Base-by-base conservation (phyloP, 2,113 vertebrate genomes). In the Periophthalmodon schlosseri region DNA sequence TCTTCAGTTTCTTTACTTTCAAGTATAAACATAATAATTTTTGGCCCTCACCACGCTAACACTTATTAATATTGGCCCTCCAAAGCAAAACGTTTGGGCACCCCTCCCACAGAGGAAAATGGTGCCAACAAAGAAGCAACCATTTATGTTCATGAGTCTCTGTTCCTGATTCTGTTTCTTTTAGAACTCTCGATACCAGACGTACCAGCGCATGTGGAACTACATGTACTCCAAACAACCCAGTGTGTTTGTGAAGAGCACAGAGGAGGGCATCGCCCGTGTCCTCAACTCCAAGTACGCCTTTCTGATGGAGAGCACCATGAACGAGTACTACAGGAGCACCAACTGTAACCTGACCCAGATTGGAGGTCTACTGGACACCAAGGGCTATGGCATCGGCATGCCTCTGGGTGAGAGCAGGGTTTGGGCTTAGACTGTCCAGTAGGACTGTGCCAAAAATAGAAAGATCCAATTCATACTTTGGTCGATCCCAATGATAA, bases 151-250 rank as follows among this genome's bases (percentile, higher is more conserved):
- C 9, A 44, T 10, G 9, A 44, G 36, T 39, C 5, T 3, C 4
- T 39, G 36, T 39, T 50, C 16, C 1, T 50, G 8, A 33, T 4
- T 0, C 14, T 65, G 28, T 14, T 28, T 24, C 24, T 28, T 23
- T 2, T 81, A 97, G 96, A 97, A 96, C 79, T 97, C 96, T 0
- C 87, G 96, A 65, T 97, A 97, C 86, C 96, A 97, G 90, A 96
- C 95, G 0, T 97, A 97, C 89, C 95, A 96, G 92, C 93, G 96
- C 2, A 97, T 97, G 96, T 97, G 96, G 96, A 96, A 96, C 88
- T 97, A 96, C 93, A 97, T 96, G 96, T 91, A 96, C 83, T 96
- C 96, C 0, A 97, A 97, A 90, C 96, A 96, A 88, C 95, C 96
- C 70, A 96, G 96, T 0, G 96, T 97, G 78, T 96, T 96, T 0